These are phyloP conservation scores for Zoanthus sansibaricus DNA, from an alignment of 92 coral and sea anemone genomes.

Conservation along the genomic window DNA sequence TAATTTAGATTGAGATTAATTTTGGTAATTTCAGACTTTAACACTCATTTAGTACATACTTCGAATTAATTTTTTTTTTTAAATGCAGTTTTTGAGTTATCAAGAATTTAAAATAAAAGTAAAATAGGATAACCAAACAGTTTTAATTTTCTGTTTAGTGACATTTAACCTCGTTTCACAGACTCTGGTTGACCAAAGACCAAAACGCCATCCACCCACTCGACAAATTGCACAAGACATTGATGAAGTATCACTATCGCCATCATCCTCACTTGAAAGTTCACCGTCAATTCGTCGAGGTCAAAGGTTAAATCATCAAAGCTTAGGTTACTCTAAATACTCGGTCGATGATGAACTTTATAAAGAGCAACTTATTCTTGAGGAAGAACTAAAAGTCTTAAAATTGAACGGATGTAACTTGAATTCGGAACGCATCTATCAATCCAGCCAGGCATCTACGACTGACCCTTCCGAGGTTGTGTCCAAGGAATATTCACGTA, in stretches of 20 bases:
- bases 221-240: constrained; percentile 56
- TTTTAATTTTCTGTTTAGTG: not conserved
- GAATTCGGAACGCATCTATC: not conserved
- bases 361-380: constrained; percentile 82
- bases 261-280: constrained; percentile 26
- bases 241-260: constrained; percentile 54
- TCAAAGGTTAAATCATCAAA: constrained; percentile 18
- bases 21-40: no score
- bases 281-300: constrained; percentile 44
- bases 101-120: no score
- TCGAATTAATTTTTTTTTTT: no score
- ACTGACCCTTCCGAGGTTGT: not conserved
- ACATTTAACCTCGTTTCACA: not conserved
- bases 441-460: not conserved
- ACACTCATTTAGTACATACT: no score
- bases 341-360: constrained; percentile 36
- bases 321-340: constrained; percentile 9
- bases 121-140: no score
- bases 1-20: no score
- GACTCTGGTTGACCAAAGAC: not conserved
- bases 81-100: no score
- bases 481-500: not conserved
- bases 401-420: constrained; percentile 41
- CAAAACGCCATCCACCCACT: constrained; percentile 53
- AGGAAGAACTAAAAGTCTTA: constrained; percentile 76